Conservation (phyloP, 2,113 vertebrate genomes). For the Hemicordylus capensis region DNA sequence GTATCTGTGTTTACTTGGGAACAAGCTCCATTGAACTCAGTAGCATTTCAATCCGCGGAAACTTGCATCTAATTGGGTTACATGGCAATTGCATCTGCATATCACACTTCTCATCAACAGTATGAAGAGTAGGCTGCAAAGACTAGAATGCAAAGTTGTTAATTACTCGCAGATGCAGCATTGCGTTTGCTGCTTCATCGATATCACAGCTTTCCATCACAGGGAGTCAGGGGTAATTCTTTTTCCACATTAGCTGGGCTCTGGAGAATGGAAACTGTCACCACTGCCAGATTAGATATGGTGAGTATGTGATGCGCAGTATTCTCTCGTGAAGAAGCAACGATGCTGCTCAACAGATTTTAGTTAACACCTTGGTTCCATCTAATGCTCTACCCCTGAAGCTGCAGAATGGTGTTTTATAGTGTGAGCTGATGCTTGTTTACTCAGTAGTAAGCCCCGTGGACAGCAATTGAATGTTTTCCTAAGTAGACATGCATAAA, state of each 20-base stretch:
- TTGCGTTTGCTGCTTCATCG: rapidly evolving
- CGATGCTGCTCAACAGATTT: background rate
- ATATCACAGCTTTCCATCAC: background rate
- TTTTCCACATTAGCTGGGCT: background rate
- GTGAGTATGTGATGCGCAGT: background rate
- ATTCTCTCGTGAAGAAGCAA: background rate
- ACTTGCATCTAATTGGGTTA: too few relatives aligned
- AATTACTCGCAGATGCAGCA: background rate
- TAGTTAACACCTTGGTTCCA: background rate
- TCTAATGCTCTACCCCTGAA: background rate
- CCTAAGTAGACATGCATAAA: background rate
- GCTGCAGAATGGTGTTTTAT: background rate
- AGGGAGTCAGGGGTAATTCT: background rate
- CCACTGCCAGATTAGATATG: background rate
- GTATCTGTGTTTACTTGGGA: background rate
- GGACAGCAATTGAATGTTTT: background rate
- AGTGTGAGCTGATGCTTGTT: background rate
- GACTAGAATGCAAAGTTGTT: background rate
- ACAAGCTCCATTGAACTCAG: background rate
- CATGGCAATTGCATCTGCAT: background rate
- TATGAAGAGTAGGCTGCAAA: background rate
- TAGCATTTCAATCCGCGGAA: background rate
- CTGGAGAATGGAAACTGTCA: background rate
- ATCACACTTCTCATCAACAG: rapidly evolving
- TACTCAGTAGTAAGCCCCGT: background rate